Conservation (phyloP, 2,888 invertebrate species). For the Nemapogon koenigi region DNA sequence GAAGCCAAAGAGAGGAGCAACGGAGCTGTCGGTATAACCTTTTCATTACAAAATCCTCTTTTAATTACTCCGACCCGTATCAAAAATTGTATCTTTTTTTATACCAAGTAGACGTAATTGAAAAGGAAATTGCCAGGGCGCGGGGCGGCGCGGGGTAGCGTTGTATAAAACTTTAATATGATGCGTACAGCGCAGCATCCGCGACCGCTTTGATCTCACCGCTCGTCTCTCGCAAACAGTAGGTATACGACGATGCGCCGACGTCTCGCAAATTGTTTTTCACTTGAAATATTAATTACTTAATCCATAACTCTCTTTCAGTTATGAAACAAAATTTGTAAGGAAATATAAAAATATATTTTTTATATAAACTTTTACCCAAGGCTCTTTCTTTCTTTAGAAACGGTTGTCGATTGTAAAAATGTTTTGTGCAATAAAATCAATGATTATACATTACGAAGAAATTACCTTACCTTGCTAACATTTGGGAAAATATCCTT, state of each 20-base stretch:
- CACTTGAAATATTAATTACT: conserved; percentile 4
- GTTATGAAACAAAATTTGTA: no score
- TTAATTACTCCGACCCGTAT: conserved; percentile 61
- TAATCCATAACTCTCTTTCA: conserved; percentile 1
- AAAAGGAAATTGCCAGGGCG: conserved; percentile 59
- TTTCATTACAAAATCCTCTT: conserved; percentile 64
- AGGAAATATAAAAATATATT: no score
- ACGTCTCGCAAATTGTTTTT: conserved; percentile 5
- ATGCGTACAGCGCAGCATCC: conserved; percentile 38
- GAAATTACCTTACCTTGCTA: no score
- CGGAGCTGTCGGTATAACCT: conserved; percentile 61
- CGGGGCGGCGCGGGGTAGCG: conserved; percentile 32
- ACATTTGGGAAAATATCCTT: no score
- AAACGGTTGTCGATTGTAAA: no score
- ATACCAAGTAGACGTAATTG: conserved; percentile 63
- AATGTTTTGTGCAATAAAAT: no score
- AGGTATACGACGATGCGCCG: conserved; percentile 2
- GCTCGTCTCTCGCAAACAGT: conserved; percentile 38
- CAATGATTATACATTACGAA: no score
- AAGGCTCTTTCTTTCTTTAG: no score
- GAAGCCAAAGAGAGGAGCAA: conserved; percentile 60
- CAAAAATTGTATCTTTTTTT: conserved; percentile 53
- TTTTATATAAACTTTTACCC: no score
- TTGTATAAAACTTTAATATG: conserved; percentile 62
- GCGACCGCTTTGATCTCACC: conserved; percentile 51